phyloP scores from a whole-genome alignment of 2,113 vertebrate genomes.

The Noctilio leporinus region DNA sequence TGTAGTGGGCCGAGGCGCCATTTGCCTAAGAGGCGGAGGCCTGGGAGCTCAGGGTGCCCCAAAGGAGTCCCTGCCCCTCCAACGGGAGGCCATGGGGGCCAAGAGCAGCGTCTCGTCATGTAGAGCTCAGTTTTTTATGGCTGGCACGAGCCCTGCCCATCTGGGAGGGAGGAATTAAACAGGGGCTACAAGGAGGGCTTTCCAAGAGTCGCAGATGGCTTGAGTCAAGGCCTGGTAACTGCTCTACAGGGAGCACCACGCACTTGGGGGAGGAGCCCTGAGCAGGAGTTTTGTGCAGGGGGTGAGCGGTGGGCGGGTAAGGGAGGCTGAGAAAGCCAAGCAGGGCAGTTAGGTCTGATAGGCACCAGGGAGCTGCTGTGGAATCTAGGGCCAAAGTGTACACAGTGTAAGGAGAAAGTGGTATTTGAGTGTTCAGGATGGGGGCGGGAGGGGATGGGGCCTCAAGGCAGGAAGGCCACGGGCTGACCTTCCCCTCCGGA shows the following conservation, averaged over 20 bases:
- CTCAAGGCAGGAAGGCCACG: background rate
- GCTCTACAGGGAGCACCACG: background rate
- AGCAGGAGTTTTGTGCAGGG: background rate
- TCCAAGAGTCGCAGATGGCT: background rate
- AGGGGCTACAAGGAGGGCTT: background rate
- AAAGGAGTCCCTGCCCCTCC: background rate
- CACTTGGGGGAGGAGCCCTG: background rate
- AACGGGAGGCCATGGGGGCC: background rate
- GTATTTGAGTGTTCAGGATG: background rate
- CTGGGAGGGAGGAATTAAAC: background rate
- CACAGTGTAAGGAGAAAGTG: background rate
- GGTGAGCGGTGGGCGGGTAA: background rate
- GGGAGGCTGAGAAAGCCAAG: background rate
- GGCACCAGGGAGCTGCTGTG: background rate
- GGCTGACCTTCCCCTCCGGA: background rate
- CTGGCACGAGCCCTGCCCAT: background rate
- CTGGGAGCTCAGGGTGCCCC: background rate
- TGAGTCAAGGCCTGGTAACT: background rate
- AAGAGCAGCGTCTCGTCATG: background rate
- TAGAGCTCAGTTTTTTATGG: background rate
- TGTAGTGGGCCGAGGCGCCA: background rate
- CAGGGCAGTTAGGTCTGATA: background rate
- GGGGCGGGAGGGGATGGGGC: background rate
- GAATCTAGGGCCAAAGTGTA: background rate
- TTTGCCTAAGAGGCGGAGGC: background rate